phyloP scores from a whole-genome alignment of 2,888 invertebrate species.

The Pyrgus malvae region DNA sequence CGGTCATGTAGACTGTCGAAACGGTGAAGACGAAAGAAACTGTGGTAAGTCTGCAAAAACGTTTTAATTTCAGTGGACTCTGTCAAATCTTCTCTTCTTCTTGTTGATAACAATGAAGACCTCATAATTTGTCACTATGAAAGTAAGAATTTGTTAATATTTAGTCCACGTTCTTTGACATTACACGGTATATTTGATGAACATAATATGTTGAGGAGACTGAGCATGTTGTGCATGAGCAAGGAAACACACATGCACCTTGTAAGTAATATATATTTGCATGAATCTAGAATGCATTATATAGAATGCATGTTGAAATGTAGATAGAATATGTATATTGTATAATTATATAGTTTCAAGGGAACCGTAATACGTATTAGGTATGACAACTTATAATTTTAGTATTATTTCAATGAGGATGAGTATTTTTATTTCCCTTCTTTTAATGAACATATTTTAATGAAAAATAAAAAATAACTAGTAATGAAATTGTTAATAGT shows the following conservation, averaged over 20 bases:
- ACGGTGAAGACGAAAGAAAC: slow-evolving; percentile 83
- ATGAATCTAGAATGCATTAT: too few relatives aligned
- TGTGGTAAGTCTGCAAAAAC: slow-evolving; percentile 61
- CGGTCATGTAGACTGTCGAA: slow-evolving; percentile 79
- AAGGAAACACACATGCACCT: neutral
- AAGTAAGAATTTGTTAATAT: slow-evolving; percentile 8
- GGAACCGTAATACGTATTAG: too few relatives aligned
- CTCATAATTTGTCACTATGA: neutral
- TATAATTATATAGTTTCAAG: too few relatives aligned
- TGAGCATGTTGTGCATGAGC: neutral
- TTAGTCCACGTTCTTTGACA: neutral
- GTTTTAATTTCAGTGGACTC: neutral
- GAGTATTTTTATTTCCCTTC: too few relatives aligned
- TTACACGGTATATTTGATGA: neutral
- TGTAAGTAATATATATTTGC: neutral
- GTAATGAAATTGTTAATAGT: too few relatives aligned
- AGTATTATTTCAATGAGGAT: too few relatives aligned
- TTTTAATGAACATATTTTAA: too few relatives aligned
- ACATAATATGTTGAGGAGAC: neutral
- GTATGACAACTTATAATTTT: too few relatives aligned
- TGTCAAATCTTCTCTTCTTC: slow-evolving; percentile 17
- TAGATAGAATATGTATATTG: neutral
- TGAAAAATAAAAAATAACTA: too few relatives aligned
- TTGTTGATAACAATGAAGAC: slow-evolving; percentile 22
- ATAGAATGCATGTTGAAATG: neutral